Base-by-base conservation (phyloP, 2,113 vertebrate genomes). In the Leuciscus idus region DNA sequence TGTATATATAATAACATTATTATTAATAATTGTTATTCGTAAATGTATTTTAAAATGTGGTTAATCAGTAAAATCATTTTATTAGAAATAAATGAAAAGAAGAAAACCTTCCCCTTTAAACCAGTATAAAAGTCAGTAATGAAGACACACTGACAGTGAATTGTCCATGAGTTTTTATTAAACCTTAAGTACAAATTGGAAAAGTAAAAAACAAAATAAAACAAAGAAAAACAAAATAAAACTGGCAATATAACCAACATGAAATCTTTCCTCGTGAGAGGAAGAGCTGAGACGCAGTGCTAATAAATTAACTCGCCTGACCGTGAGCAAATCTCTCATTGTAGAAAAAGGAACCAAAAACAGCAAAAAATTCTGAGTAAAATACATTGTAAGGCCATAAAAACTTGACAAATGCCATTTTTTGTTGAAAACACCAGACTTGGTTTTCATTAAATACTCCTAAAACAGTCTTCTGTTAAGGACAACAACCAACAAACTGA, bases 181-280 rank as follows among this genome's bases (percentile, higher is more conserved):
- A 99, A 98, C 97, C 97, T 98, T 93, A 96, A 97, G 96, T 99
- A 99, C 97, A 99, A 99, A 99, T 96, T 97, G 96, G 96, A 97
- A 97, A 98, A 97, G 96, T 98, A 97, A 98, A 98, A 96, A 96
- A 96, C 46, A 59, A 87, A 96, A 95, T 95, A 96, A 96, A 96
- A 93, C 94, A 95, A 94, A 94, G 95, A 95, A 95, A 96, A 95
- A 95, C 95, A 43, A 95, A 96, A 95, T 95, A 95, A 97, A 97
- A 96, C 96, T 96, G 97, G 96, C 96, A 97, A 97, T 96, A 93
- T 90, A 97, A 98, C 96, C 96, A 97, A 98, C 97, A 97, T 96
- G 96, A 95, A 96, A 90, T 96, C 96, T 95, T 96, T 96, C 96
- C 95, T 62, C 92, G 92, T 95, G 93, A 93, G 89, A 94, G 95